phyloP scores from a whole-genome alignment of 2,113 vertebrate species.

The Hypomesus transpacificus region DNA sequence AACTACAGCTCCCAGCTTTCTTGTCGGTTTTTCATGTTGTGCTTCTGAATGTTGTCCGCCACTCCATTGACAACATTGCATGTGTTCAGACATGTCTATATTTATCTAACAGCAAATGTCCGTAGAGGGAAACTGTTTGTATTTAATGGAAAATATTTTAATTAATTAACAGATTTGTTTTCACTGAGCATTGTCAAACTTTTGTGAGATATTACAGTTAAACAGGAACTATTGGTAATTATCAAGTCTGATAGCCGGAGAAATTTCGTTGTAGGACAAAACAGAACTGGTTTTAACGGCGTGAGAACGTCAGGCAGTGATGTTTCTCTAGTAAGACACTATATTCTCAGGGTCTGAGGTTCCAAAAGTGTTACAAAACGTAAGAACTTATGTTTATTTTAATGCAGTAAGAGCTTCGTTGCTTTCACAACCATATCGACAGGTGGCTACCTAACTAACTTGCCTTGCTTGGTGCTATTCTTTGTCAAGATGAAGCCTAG shows the following conservation, averaged over 20 bases:
- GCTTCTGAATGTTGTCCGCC: constrained; percentile 35
- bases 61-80: background rate
- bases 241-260: constrained; percentile 24
- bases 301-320: constrained; percentile 19
- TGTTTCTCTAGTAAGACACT: background rate
- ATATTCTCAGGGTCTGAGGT: background rate
- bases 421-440: background rate
- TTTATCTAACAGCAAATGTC: background rate
- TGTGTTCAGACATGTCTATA: background rate
- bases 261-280: constrained; percentile 36
- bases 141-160: too few species aligned
- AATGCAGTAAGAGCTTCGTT: background rate
- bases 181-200: too few species aligned
- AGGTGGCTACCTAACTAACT: too few species aligned
- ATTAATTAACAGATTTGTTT: too few species aligned
- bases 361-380: background rate
- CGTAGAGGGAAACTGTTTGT: too few species aligned
- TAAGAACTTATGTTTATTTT: background rate
- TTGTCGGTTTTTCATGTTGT: background rate
- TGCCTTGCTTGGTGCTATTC: too few species aligned
- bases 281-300: constrained; percentile 28
- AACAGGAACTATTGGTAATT: too few species aligned
- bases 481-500: too few species aligned
- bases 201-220: too few species aligned
- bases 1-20: constrained; percentile 46